Evolutionary conservation across 2,888 invertebrate genomes (phyloP).

Genomic region (Autographa pulchrina): DNA sequence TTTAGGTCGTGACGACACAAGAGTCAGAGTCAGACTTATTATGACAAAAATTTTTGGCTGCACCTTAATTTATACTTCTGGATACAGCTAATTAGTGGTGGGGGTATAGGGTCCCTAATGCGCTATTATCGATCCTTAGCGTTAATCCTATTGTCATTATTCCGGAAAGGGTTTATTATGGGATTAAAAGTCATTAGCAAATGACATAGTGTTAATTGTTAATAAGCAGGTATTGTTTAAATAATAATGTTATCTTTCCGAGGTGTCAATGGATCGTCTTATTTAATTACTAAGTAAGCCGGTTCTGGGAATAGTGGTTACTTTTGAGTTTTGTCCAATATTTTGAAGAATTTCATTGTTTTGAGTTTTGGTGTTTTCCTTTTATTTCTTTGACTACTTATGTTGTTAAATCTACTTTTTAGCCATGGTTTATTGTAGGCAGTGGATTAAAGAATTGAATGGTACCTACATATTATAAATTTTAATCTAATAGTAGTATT

Average conservation of each 20-base stretch:
- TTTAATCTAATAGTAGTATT: no score
- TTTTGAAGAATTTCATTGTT: neutral
- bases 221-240: neutral
- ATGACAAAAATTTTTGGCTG: neutral
- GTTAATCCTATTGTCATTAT: neutral
- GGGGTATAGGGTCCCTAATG: conserved; percentile 11
- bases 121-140: neutral
- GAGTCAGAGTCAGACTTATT: neutral
- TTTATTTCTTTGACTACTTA: neutral
- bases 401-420: no score
- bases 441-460: no score
- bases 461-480: no score
- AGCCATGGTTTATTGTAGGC: no score
- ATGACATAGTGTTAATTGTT: conserved; percentile 1
- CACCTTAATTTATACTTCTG: neutral
- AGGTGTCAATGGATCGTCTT: neutral
- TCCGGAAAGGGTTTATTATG: neutral
- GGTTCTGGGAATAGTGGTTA: neutral
- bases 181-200: conserved; percentile 10
- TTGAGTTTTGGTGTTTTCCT: conserved; percentile 29
- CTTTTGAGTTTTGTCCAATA: neutral
- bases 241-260: conserved; percentile 9
- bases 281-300: neutral
- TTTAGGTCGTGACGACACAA: neutral
- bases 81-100: neutral